Percentiles rank a stretch among this genome's conserved stretches.
Conservation (phyloP, 2,888 invertebrate genomes). For the Dastarcus helophoroides region DNA sequence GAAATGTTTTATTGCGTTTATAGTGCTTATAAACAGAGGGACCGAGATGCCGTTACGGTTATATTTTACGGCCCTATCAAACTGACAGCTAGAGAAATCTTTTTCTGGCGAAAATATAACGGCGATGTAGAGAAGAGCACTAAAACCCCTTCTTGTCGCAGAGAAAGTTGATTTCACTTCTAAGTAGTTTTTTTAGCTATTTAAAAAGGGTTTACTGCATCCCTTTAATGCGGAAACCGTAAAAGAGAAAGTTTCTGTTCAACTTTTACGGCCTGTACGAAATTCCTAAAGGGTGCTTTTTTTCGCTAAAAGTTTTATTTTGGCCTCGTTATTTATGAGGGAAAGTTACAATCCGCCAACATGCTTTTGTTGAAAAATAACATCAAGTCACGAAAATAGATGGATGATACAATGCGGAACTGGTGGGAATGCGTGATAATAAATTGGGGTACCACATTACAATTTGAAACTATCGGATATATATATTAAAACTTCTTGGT, state of each 20-base stretch:
- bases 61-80: slow-evolving; percentile 27
- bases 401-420: too few relatives aligned
- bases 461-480: too few relatives aligned
- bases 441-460: too few relatives aligned
- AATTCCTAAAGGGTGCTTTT: slow-evolving; percentile 11
- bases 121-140: slow-evolving; percentile 2
- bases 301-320: slow-evolving; percentile 6
- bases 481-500: too few relatives aligned
- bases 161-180: slow-evolving; percentile 23
- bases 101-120: slow-evolving; percentile 4
- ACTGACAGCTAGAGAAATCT: slow-evolving; percentile 15
- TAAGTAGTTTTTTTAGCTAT: slow-evolving; percentile 18
- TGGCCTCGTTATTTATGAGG: slow-evolving; percentile 6
- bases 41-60: slow-evolving; percentile 28
- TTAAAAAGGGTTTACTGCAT: slow-evolving; percentile 24
- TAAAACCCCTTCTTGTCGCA: slow-evolving; percentile 18
- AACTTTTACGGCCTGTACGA: slow-evolving; percentile 22
- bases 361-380: too few relatives aligned
- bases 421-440: too few relatives aligned
- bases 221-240: slow-evolving; percentile 16
- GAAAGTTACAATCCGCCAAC: too few relatives aligned
- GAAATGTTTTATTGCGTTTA: too few relatives aligned
- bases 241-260: slow-evolving; percentile 25
- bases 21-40: too few relatives aligned
- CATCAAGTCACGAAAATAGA: too few relatives aligned